These are phyloP conservation scores for Drosophila peninsularis DNA, from an alignment of 2,888 invertebrate genomes.

Conservation along the genomic window DNA sequence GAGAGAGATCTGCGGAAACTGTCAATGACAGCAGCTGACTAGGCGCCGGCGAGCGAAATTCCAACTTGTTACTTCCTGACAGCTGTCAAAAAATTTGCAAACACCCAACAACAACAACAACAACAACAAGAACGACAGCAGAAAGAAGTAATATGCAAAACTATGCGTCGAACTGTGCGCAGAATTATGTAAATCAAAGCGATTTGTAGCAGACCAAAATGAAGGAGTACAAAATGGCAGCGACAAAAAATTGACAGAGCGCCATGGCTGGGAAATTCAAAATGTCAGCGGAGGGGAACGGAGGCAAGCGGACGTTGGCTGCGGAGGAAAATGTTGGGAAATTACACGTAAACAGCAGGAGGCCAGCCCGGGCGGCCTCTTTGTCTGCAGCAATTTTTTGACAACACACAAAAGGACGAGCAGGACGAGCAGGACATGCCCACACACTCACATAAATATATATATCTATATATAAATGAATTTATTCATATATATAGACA, in stretches of 20 bases:
- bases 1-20: constrained; percentile 64
- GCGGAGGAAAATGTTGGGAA: constrained; percentile 61
- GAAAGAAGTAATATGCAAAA: constrained; percentile 42
- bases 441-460: neutral
- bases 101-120: constrained; percentile 63
- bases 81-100: constrained; percentile 83
- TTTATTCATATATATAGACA: neutral
- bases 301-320: constrained; percentile 4
- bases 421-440: constrained; percentile 11
- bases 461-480: neutral
- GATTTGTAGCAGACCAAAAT: constrained; percentile 67
- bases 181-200: constrained; percentile 80
- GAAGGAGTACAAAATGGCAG: constrained; percentile 55
- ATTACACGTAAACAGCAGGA: constrained; percentile 73
- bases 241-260: constrained; percentile 58
- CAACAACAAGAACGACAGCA: constrained; percentile 45
- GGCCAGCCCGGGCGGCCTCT: constrained; percentile 48
- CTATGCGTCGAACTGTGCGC: constrained; percentile 75
- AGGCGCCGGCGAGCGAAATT: constrained; percentile 68
- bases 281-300: constrained; percentile 57
- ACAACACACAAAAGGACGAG: constrained; percentile 43
- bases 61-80: constrained; percentile 83
- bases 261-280: constrained; percentile 61
- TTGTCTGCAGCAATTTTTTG: constrained; percentile 43
- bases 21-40: constrained; percentile 72